Evolutionary conservation across 2,888 invertebrate species (phyloP).

Genomic region (Sturmia bella): DNA sequence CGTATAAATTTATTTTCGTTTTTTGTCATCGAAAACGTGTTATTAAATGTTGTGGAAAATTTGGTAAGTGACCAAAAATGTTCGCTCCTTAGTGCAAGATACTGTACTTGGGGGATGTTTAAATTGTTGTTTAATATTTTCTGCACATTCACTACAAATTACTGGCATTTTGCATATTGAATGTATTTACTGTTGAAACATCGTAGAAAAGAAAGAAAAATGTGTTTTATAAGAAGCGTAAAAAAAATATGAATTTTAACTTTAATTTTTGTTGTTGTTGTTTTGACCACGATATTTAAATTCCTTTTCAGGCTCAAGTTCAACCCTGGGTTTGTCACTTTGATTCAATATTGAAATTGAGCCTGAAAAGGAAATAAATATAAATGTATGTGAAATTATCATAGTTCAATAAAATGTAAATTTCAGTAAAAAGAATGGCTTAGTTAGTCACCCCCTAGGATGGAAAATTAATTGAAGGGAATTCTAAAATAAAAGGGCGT

Average conservation of each 20-base stretch:
- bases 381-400: no score
- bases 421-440: no score
- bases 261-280: no score
- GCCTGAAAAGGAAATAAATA: no score
- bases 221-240: constrained; percentile 5
- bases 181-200: neutral
- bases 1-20: constrained; percentile 17
- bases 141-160: constrained; percentile 10
- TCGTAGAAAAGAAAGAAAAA: constrained; percentile 2
- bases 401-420: no score
- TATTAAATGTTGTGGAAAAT: constrained; percentile 58
- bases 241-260: constrained; percentile 2
- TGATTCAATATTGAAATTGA: no score
- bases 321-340: no score
- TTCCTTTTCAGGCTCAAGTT: no score
- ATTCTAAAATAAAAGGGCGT: no score
- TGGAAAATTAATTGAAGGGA: no score
- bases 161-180: constrained; percentile 5
- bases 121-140: constrained; percentile 34
- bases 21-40: constrained; percentile 56
- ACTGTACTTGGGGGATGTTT: neutral
- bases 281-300: no score
- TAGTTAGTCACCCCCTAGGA: no score
- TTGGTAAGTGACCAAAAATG: constrained; percentile 41
- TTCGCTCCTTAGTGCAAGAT: neutral